phyloP scores from a whole-genome alignment of 2,888 invertebrate species.

The Troilus luridus region DNA sequence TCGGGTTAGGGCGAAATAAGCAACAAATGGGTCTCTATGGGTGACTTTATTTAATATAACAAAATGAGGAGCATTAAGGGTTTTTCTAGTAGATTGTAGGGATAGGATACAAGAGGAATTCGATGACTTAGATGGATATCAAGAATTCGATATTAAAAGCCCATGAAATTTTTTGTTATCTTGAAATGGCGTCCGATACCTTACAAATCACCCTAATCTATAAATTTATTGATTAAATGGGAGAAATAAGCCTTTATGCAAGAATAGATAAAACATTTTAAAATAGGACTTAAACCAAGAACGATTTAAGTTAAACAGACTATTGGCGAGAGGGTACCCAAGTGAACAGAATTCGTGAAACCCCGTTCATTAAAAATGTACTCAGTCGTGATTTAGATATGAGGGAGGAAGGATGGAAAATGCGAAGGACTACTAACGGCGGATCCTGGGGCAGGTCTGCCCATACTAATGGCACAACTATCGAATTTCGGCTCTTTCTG shows the following conservation, averaged over 20 bases:
- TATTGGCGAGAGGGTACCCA: not conserved
- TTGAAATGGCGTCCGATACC: too few relatives aligned
- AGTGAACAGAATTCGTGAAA: not conserved
- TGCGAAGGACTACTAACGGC: not conserved
- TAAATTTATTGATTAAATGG: not conserved
- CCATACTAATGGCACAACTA: conserved; percentile 29
- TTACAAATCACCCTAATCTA: too few relatives aligned
- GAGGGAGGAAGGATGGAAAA: not conserved
- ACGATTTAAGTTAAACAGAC: not conserved
- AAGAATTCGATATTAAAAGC: too few relatives aligned
- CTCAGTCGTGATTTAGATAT: not conserved
- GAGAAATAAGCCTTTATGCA: not conserved
- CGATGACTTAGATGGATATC: too few relatives aligned
- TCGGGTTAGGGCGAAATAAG: too few relatives aligned
- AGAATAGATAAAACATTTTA: not conserved
- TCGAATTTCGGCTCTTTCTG: not conserved
- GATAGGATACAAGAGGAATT: too few relatives aligned
- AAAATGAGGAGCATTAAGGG: not conserved
- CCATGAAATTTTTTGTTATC: too few relatives aligned
- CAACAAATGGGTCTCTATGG: too few relatives aligned
- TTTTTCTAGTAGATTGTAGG: too few relatives aligned
- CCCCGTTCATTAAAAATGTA: not conserved
- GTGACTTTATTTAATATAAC: not conserved
- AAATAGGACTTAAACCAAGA: not conserved
- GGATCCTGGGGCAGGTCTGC: not conserved